Evolutionary conservation across 2,113 vertebrate species (phyloP).

Genomic region (Falcunculus frontatus): DNA sequence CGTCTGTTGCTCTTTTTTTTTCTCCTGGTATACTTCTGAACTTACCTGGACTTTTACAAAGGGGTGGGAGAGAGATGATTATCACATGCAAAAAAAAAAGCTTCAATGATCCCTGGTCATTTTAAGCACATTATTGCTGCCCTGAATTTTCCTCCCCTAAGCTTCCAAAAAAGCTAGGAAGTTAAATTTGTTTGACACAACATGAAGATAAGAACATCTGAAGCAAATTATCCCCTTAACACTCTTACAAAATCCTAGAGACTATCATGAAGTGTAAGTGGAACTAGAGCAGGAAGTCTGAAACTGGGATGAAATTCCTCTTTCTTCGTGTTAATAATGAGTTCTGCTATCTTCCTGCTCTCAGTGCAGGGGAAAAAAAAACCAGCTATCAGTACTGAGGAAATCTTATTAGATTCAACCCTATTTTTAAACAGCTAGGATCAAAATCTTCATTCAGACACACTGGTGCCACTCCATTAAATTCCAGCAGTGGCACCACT

Average conservation of each 20-base stretch:
- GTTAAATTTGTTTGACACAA: background rate
- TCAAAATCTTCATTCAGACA: slow-evolving; percentile 29
- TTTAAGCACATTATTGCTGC: background rate
- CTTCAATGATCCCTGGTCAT: background rate
- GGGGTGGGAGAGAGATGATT: background rate
- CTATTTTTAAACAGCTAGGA: slow-evolving; percentile 37
- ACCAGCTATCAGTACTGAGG: background rate
- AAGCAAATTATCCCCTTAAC: background rate
- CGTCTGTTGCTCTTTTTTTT: background rate
- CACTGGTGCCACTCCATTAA: slow-evolving; percentile 45
- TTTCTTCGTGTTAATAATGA: background rate
- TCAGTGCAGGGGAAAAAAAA: background rate
- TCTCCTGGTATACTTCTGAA: background rate
- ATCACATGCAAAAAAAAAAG: background rate
- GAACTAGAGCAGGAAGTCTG: background rate
- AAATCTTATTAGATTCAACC: background rate
- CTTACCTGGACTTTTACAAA: background rate
- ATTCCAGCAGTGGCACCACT: slow-evolving; percentile 52
- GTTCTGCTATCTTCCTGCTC: background rate
- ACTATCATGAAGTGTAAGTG: background rate
- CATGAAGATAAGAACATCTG: background rate
- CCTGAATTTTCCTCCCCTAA: background rate
- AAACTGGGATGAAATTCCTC: background rate
- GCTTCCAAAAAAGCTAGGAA: background rate
- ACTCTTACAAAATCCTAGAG: background rate